These are phyloP conservation scores for Drosophila yakuba DNA, from an alignment of 1,140 invertebrate species.

Conservation along the genomic window DNA sequence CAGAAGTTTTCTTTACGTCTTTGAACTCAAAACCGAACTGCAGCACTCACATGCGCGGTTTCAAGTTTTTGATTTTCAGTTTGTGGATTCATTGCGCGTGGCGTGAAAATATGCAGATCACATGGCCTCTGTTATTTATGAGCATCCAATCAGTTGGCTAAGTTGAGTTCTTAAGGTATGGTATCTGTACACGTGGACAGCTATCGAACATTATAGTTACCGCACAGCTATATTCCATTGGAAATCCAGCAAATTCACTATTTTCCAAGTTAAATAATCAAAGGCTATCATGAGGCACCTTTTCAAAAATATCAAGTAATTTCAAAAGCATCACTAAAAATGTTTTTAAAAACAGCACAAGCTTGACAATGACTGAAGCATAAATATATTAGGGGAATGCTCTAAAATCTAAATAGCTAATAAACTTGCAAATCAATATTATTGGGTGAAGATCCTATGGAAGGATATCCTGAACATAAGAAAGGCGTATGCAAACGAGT, in stretches of 20 bases:
- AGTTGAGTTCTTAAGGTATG: constrained; percentile 6
- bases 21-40: constrained; percentile 36
- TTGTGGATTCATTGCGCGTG: constrained; percentile 36
- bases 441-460: too few relatives aligned
- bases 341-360: too few relatives aligned
- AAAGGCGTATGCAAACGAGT: too few relatives aligned
- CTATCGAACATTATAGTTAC: constrained; percentile 6
- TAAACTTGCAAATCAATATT: too few relatives aligned
- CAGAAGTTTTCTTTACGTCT: not conserved
- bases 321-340: too few relatives aligned
- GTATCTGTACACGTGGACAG: constrained; percentile 28
- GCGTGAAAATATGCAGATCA: constrained; percentile 43
- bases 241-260: constrained; percentile 5
- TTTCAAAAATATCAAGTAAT: too few relatives aligned
- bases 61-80: constrained; percentile 16
- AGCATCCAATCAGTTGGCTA: constrained; percentile 19
- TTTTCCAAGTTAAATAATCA: not conserved
- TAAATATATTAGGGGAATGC: too few relatives aligned
- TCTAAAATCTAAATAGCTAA: too few relatives aligned
- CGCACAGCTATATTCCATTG: not conserved
- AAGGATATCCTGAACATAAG: not conserved
- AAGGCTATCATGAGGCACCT: too few relatives aligned
- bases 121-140: constrained; percentile 36
- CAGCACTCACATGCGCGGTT: constrained; percentile 3
- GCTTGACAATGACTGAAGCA: too few relatives aligned